These are phyloP conservation scores for Aulostomus chinensis DNA, from an alignment of 2,797 vertebrate species.

Conservation along the genomic window DNA sequence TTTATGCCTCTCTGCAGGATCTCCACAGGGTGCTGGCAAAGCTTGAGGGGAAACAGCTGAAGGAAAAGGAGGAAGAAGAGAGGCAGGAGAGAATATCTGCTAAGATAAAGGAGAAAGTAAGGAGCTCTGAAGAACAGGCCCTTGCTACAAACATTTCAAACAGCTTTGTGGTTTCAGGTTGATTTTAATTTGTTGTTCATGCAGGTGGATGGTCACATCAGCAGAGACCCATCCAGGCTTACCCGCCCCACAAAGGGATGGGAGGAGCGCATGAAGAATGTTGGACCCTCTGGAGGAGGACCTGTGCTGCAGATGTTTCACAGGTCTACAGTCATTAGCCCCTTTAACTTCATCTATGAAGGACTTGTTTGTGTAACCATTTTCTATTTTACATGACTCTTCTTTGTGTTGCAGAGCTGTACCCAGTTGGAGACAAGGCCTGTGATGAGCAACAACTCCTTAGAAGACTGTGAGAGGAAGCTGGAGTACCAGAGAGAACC, in stretches of 20 bases:
- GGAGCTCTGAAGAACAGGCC: not conserved
- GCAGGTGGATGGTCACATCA: conserved; percentile 81
- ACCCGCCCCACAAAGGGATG: conserved; percentile 82
- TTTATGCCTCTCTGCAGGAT: conserved; percentile 76
- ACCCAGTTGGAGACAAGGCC: conserved; percentile 86
- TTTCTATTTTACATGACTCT: conserved; percentile 44
- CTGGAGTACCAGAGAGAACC: no score
- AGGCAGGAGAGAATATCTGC: conserved; percentile 78
- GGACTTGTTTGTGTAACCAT: no score
- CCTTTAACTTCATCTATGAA: no score
- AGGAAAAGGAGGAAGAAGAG: conserved; percentile 79
- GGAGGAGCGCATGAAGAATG: conserved; percentile 78
- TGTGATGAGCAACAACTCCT: conserved; percentile 64
- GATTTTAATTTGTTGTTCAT: conserved; percentile 4
- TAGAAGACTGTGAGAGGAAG: no score
- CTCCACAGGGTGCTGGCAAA: conserved; percentile 83
- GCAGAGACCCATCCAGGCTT: conserved; percentile 78
- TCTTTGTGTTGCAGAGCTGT: conserved; percentile 83
- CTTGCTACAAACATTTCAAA: no score
- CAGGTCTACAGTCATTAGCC: no score
- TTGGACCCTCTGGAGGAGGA: conserved; percentile 66
- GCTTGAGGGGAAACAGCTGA: conserved; percentile 79
- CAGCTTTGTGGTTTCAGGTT: not conserved
- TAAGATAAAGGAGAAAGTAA: conserved; percentile 87
- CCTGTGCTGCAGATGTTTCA: conserved; percentile 73